Evolutionary conservation across 2,888 invertebrate species (phyloP).

Genomic region (Myathropa florea): DNA sequence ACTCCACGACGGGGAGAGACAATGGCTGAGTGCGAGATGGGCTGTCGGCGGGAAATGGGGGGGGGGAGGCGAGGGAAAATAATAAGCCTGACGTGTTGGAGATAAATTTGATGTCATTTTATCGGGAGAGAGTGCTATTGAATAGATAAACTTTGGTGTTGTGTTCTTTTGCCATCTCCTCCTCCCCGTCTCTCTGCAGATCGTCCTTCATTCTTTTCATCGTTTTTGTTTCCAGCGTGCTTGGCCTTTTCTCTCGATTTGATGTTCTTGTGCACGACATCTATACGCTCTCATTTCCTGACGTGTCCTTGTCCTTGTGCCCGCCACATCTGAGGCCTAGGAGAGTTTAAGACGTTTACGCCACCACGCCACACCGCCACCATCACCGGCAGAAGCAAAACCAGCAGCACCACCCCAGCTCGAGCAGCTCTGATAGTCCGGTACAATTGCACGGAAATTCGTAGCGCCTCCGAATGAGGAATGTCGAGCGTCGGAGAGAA

Average conservation of each 20-base stretch:
- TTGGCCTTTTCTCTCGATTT: conserved; percentile 21
- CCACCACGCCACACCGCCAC: background rate
- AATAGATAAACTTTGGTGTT: conserved; percentile 66
- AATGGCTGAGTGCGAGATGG: background rate
- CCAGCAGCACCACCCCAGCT: background rate
- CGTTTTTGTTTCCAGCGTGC: background rate
- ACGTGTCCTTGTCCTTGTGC: conserved; percentile 14
- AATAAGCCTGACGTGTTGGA: conserved; percentile 67
- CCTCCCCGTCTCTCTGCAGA: background rate
- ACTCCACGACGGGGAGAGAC: background rate
- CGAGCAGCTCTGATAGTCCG: conserved; percentile 12
- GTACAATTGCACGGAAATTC: conserved; percentile 9
- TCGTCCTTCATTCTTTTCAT: conserved; percentile 13
- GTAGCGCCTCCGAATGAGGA: background rate
- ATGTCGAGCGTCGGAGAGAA: background rate
- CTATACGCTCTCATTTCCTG: conserved; percentile 29
- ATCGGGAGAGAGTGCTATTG: conserved; percentile 63
- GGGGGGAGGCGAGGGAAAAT: conserved; percentile 14
- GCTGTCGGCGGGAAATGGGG: background rate
- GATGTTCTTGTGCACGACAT: conserved; percentile 46
- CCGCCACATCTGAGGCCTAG: background rate
- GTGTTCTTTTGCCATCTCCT: conserved; percentile 8
- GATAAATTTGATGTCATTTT: conserved; percentile 69
- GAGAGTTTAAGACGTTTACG: background rate
- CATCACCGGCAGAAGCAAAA: background rate